phyloP scores from a whole-genome alignment of 1,140 invertebrate genomes.

The Mactra quadrangularis region DNA sequence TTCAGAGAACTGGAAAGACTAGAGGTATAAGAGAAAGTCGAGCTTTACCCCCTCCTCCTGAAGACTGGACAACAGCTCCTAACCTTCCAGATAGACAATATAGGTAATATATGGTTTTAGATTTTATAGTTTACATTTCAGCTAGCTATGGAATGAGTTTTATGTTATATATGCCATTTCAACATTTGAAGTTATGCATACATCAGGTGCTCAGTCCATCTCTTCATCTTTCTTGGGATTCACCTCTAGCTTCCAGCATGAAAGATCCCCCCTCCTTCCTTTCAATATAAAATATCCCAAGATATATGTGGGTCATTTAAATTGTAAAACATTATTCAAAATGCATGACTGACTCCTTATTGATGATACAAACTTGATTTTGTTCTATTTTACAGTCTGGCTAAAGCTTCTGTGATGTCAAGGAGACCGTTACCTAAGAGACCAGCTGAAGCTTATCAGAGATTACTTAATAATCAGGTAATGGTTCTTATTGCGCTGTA shows the following conservation, averaged over 20 bases:
- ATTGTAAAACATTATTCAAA: neutral
- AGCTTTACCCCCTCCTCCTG: neutral
- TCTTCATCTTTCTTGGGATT: neutral
- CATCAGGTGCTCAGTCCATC: neutral
- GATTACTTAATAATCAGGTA: conserved; percentile 60
- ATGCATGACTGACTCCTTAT: too few species aligned
- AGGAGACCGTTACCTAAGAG: conserved; percentile 61
- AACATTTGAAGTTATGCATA: neutral
- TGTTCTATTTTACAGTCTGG: conserved; percentile 29
- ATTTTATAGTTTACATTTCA: too few species aligned
- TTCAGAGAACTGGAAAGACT: conserved; percentile 30
- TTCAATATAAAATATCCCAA: too few species aligned
- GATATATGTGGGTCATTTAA: too few species aligned
- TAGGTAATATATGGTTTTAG: conserved; percentile 4
- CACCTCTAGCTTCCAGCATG: neutral
- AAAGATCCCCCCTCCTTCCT: neutral
- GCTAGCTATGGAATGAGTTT: neutral
- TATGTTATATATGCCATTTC: neutral
- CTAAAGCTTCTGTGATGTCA: conserved; percentile 21
- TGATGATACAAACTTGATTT: too few species aligned
- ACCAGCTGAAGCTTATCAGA: conserved; percentile 66
- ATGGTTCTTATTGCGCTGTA: too few species aligned
- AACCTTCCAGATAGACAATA: conserved; percentile 42
- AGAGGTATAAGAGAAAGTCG: conserved; percentile 24
- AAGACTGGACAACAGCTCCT: neutral